Evolutionary conservation across 1,140 invertebrate species (phyloP), one percentile per base, ranked within the genome.

Genomic region (Hypothenemus hampei): DNA sequence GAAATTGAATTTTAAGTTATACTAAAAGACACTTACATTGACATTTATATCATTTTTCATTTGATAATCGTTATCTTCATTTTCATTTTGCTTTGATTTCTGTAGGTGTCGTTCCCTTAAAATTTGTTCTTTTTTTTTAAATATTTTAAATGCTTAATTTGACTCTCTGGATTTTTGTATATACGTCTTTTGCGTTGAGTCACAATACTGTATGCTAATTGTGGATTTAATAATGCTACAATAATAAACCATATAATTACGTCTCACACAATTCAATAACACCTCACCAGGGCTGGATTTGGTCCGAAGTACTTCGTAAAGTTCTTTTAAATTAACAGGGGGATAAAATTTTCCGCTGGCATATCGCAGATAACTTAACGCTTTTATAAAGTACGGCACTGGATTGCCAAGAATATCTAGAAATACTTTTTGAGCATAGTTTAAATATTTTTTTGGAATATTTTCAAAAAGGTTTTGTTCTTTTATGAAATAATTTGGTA

Each of bases 401-500:
- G 63, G 58, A 54, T 85, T 79, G 49, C 85, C 83, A 3, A 80
- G 70, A 21, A 89, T 82, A 37, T 84, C 76, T 1, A 81, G 77
- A 24, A 90, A 67, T 35, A 80, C 76, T 59, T 79, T 78, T 65
- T 87, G 84, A 10, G 83, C 73, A 46, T 77, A 76, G 22, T 81
- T 64, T 1, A 89, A 59, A 26, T 83, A 74, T 4, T 81, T 78
- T 41, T 75, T 76, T 0, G 84, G 81, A 41, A 86, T 81, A 41
- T 78, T 81, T 63, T 83, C 80, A 52, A 89, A 82, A 18, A 89
- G 72, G 72, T 91, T 89, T 50, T 82, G 81, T 20, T 75, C 75
- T 43, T 76, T 75, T 19, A 89, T 76, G 64, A 90, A 90, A 65
- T 85, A 91, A 64, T 88, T 83, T 5, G 75, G 77, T 50, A 90